phyloP scores from a whole-genome alignment of 2,888 invertebrate genomes.

The Drosophila cognata region DNA sequence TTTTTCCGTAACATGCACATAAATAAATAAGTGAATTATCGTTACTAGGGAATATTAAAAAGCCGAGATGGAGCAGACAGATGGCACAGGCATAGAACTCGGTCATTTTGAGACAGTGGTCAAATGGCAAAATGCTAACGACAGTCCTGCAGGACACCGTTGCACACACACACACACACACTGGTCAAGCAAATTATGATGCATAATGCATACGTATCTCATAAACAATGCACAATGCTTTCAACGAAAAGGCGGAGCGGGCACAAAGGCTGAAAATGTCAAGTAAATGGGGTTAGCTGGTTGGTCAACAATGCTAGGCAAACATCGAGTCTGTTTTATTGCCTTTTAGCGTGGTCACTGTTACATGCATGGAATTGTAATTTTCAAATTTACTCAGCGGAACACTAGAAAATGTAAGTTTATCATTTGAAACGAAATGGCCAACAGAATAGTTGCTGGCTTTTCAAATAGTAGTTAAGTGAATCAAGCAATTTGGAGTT shows the following conservation, averaged over 20 bases:
- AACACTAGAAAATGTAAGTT: neutral
- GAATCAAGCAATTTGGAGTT: neutral
- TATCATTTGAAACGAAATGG: neutral
- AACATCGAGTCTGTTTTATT: slow-evolving; percentile 34
- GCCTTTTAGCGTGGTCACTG: slow-evolving; percentile 17
- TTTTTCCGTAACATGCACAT: neutral
- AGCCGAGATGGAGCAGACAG: neutral
- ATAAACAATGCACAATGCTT: slow-evolving; percentile 19
- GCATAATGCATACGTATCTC: slow-evolving; percentile 4
- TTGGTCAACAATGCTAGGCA: slow-evolving; percentile 4
- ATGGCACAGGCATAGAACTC: no score
- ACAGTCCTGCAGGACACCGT: slow-evolving; percentile 19
- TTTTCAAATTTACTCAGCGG: slow-evolving; percentile 34
- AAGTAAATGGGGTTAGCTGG: slow-evolving; percentile 36
- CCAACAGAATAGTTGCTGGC: neutral
- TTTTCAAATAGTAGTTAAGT: neutral
- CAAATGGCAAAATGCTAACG: slow-evolving; percentile 30
- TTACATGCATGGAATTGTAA: slow-evolving; percentile 3
- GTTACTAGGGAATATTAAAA: neutral
- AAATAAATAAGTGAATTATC: neutral
- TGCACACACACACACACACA: slow-evolving; percentile 18
- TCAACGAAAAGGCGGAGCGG: slow-evolving; percentile 2
- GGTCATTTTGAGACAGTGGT: neutral
- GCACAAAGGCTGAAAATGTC: slow-evolving; percentile 17
- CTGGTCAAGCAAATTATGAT: slow-evolving; percentile 15